Base-by-base conservation (phyloP, 2,113 vertebrate species). In the Poecile atricapillus region DNA sequence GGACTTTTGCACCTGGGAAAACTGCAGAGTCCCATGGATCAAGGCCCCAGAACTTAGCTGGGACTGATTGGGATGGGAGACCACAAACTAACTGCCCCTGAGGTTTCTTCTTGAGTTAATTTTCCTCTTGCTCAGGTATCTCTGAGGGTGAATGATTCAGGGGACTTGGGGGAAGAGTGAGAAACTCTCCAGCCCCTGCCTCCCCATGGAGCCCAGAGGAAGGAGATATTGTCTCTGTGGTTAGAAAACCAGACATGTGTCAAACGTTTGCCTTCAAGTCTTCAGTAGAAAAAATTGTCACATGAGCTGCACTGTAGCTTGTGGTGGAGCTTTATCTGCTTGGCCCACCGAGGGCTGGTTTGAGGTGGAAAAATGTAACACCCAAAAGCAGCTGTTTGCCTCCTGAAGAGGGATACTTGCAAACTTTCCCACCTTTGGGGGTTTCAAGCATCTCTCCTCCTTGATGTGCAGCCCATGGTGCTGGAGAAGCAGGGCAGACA, bases 161-260 rank as follows among this genome's bases (percentile, higher is more conserved):
- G 68, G 24, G 7, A 64, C 52, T 69, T 28, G 49, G 80, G 33
- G 44, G 74, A 85, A 90, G 49, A 87, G 17, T 67, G 77, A 95
- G 83, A 95, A 97, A 67, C 74, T 37, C 53, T 75, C 92, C 76
- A 93, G 56, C 3, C 60, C 78, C 19, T 94, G 83, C 77, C 70
- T 81, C 73, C 65, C 70, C 79, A 50, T 5, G 5, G 78, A 87
- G 81, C 71, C 92, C 87, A 81, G 83, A 80, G 91, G 94, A 96
- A 94, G 87, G 71, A 78, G 91, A 94, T 87, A 90, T 5, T 73
- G 94, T 62, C 92, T 94, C 87, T 97, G 97, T 94, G 96, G 96
- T 97, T 97, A 96, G 63, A 89, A 85, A 77, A 75, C 88, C 92
- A 95, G 80, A 86, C 43, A 46, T 8, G 13, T 90, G 87, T 95